phyloP scores from a whole-genome alignment of 1,140 invertebrate species.

The Zaprionus capensis region DNA sequence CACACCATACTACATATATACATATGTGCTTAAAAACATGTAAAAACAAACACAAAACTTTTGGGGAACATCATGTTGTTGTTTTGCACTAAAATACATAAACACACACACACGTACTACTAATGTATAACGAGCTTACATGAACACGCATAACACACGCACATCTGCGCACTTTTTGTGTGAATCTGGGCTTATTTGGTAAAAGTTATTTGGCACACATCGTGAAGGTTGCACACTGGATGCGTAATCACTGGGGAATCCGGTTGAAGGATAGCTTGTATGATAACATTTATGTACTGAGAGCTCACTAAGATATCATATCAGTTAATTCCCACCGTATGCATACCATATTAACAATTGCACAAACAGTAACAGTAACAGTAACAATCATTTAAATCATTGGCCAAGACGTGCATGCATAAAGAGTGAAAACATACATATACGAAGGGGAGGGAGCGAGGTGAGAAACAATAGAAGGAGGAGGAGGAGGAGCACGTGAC shows the following conservation, averaged over 20 bases:
- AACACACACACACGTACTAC: neutral
- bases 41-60: neutral
- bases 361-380: slow-evolving; percentile 12
- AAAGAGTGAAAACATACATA: slow-evolving; percentile 6
- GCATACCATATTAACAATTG: slow-evolving; percentile 13
- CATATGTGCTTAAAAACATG: neutral
- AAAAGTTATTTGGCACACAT: slow-evolving; percentile 44
- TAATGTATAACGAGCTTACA: neutral
- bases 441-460: neutral
- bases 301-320: slow-evolving; percentile 1
- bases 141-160: slow-evolving; percentile 2
- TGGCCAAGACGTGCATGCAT: slow-evolving; percentile 7
- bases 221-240: slow-evolving; percentile 23
- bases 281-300: neutral
- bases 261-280: slow-evolving; percentile 23
- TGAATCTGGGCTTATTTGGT: slow-evolving; percentile 47
- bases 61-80: slow-evolving; percentile 7
- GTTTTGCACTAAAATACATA: slow-evolving; percentile 25
- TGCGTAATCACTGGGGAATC: slow-evolving; percentile 14
- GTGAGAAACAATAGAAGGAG: neutral
- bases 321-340: slow-evolving; percentile 15
- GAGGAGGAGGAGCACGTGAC: neutral
- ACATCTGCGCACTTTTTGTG: slow-evolving; percentile 29
- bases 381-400: slow-evolving; percentile 9
- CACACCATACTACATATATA: neutral